Percentiles rank a stretch among this genome's conserved stretches.
These are phyloP conservation scores for Meteorus cinctellus DNA, from an alignment of 2,888 invertebrate species.

Conservation along the genomic window DNA sequence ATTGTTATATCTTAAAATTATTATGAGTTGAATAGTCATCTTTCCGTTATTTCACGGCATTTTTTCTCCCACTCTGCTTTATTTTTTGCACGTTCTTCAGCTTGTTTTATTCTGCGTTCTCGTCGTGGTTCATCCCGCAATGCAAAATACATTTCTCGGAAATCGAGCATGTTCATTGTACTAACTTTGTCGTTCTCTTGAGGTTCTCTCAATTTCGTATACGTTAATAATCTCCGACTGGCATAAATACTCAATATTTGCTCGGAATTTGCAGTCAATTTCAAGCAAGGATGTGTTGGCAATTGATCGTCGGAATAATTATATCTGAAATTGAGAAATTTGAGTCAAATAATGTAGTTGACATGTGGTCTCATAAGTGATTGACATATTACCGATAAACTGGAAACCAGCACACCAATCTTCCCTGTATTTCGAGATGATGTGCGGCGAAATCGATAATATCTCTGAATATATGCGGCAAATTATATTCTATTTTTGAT, in stretches of 20 bases:
- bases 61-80: conserved; percentile 63
- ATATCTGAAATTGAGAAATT: conserved; percentile 74
- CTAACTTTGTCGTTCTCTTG: conserved; percentile 60
- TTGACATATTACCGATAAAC: conserved; percentile 80
- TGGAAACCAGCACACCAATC: conserved; percentile 97
- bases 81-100: conserved; percentile 70
- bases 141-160: conserved; percentile 83
- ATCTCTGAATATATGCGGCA: conserved; percentile 89
- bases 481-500: conserved; percentile 88
- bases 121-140: conserved; percentile 80
- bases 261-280: conserved; percentile 88
- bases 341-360: background rate
- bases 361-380: background rate
- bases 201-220: conserved; percentile 82
- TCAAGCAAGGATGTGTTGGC: conserved; percentile 87
- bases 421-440: conserved; percentile 83
- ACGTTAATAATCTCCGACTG: conserved; percentile 88
- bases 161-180: conserved; percentile 72
- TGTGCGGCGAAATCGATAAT: conserved; percentile 87
- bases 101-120: conserved; percentile 76
- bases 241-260: conserved; percentile 88
- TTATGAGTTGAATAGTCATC: conserved; percentile 53
- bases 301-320: conserved; percentile 83
- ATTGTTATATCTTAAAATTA: conserved; percentile 47
- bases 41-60: conserved; percentile 57